These are phyloP conservation scores for Thumatha senex DNA, from an alignment of 2,888 invertebrate genomes.

Conservation along the genomic window DNA sequence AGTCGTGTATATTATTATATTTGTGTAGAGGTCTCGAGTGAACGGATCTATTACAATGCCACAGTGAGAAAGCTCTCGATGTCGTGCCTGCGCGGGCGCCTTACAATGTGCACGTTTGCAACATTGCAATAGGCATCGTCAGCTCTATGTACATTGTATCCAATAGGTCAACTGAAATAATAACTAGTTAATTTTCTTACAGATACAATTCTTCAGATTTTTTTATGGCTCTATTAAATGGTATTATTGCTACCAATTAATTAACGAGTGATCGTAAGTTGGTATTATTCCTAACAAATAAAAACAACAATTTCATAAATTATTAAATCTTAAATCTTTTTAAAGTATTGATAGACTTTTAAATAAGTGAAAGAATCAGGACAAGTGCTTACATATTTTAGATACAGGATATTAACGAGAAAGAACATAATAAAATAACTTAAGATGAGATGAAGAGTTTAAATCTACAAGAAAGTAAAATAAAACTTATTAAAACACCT, in stretches of 20 bases:
- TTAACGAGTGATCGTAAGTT: no score
- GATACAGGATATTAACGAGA: neutral
- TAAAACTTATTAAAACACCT: conserved; percentile 53
- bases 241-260: no score
- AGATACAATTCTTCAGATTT: conserved; percentile 38
- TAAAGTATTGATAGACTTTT: neutral
- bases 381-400: conserved; percentile 3
- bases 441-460: conserved; percentile 41
- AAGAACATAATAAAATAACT: conserved; percentile 36
- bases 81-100: conserved; percentile 40
- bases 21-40: conserved; percentile 62
- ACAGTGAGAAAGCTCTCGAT: conserved; percentile 66
- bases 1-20: conserved; percentile 37
- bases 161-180: conserved; percentile 56
- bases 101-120: conserved; percentile 62
- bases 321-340: no score
- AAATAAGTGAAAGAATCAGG: conserved; percentile 3
- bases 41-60: conserved; percentile 70
- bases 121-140: conserved; percentile 57
- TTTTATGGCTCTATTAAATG: conserved; percentile 7
- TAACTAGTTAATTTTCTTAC: conserved; percentile 38
- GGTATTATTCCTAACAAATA: no score
- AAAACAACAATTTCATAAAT: no score
- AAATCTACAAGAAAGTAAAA: conserved; percentile 40
- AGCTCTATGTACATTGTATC: conserved; percentile 49